phyloP scores from a whole-genome alignment of 2,888 invertebrate genomes.

The Oxycera nigricornis region DNA sequence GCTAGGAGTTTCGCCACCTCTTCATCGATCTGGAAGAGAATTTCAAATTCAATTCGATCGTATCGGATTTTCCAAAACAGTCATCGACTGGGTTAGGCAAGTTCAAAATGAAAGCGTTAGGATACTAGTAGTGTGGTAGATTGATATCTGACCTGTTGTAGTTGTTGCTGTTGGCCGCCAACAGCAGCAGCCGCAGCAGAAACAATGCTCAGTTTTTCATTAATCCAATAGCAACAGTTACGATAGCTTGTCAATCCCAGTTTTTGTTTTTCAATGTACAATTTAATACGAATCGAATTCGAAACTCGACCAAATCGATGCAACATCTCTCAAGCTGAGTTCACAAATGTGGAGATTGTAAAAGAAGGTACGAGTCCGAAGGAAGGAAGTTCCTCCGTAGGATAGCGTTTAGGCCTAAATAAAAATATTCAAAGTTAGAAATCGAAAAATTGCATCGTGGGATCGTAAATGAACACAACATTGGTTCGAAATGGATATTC shows the following conservation, averaged over 20 bases:
- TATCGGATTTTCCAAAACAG: background rate
- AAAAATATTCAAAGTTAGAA: conserved; percentile 23
- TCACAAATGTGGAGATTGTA: background rate
- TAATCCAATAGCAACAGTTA: conserved; percentile 36
- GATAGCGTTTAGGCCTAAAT: conserved; percentile 18
- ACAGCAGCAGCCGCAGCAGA: conserved; percentile 51
- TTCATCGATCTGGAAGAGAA: conserved; percentile 76
- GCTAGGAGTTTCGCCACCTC: conserved; percentile 83
- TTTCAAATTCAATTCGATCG: conserved; percentile 18
- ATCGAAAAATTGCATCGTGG: conserved; percentile 8
- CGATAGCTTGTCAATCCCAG: background rate
- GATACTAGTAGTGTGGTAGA: background rate
- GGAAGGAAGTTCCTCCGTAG: background rate
- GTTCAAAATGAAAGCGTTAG: background rate
- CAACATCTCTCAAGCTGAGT: conserved; percentile 54
- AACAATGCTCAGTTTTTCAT: conserved; percentile 51
- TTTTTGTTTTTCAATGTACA: conserved; percentile 11
- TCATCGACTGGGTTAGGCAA: background rate
- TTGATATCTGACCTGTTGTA: conserved; percentile 57
- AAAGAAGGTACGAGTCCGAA: background rate
- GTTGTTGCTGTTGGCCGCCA: conserved; percentile 54
- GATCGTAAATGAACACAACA: background rate
- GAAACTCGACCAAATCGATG: conserved; percentile 57
- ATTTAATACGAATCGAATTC: conserved; percentile 42
- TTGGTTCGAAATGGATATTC: conserved; percentile 19